Evolutionary conservation across 2,113 vertebrate genomes (phyloP).

Genomic region (Strigops habroptila): DNA sequence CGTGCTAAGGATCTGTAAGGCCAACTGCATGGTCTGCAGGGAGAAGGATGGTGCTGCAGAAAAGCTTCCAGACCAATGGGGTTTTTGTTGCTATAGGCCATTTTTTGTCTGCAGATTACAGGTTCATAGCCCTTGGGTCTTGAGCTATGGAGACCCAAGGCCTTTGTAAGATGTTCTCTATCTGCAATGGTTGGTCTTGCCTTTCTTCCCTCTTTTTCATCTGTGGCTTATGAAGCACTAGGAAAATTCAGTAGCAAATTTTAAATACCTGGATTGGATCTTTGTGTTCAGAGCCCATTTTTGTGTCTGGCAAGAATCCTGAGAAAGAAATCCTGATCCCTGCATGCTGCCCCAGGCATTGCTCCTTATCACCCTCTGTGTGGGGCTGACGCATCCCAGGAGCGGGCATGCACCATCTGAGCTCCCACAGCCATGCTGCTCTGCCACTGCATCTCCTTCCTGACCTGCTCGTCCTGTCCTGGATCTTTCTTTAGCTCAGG

Average conservation of each 20-base stretch:
- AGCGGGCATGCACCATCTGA: not conserved
- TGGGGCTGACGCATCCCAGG: constrained; percentile 12
- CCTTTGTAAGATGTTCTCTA: not conserved
- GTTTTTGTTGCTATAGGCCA: not conserved
- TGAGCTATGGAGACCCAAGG: not conserved
- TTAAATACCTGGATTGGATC: not conserved
- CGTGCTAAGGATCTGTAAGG: not conserved
- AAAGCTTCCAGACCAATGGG: not conserved
- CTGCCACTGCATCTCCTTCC: constrained; percentile 17
- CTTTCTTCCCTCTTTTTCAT: not conserved
- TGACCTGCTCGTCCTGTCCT: constrained; percentile 41
- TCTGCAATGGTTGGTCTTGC: accelerated
- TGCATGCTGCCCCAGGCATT: not conserved
- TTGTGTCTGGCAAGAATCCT: constrained; percentile 16
- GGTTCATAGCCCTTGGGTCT: not conserved
- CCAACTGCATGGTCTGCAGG: not conserved
- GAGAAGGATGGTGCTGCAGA: not conserved
- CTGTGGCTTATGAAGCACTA: not conserved
- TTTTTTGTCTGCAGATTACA: not conserved
- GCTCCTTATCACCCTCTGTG: not conserved
- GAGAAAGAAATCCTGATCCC: constrained; percentile 28
- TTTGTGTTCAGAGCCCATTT: not conserved
- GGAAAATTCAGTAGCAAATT: not conserved
- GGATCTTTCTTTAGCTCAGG: not conserved
- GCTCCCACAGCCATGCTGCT: constrained; percentile 40